Evolutionary conservation across 2,888 invertebrate genomes (phyloP).

Genomic region (Tortrix viridana): DNA sequence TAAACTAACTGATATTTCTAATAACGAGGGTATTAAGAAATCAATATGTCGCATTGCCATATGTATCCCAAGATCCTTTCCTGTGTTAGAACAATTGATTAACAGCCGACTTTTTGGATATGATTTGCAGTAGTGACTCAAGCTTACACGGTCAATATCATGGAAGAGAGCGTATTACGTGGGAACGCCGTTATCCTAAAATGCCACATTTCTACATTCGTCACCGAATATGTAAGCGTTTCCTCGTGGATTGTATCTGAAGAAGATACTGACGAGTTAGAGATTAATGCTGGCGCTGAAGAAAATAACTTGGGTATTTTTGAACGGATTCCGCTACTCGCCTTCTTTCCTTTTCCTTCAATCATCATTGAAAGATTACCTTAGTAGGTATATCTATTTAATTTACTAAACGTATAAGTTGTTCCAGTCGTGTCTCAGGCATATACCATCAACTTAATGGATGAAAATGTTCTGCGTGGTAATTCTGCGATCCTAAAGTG

Average conservation of each 20-base stretch:
- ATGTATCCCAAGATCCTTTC: conserved; percentile 31
- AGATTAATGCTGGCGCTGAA: conserved; percentile 71
- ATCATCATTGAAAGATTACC: background rate
- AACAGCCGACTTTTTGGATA: conserved; percentile 36
- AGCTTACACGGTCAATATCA: conserved; percentile 93
- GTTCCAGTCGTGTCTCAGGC: conserved; percentile 94
- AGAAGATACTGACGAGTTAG: conserved; percentile 76
- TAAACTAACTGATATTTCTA: conserved; percentile 58
- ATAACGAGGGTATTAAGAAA: conserved; percentile 61
- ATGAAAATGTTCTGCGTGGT: conserved; percentile 94
- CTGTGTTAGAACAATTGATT: conserved; percentile 3
- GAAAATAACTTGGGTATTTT: conserved; percentile 67
- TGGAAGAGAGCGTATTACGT: conserved; percentile 95
- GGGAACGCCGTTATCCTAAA: conserved; percentile 95
- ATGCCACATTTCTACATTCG: conserved; percentile 97
- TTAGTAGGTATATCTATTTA: conserved; percentile 9
- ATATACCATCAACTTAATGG: conserved; percentile 95
- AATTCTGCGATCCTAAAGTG: conserved; percentile 96
- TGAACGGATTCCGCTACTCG: conserved; percentile 13
- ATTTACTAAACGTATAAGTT: conserved; percentile 28
- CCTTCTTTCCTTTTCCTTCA: conserved; percentile 32
- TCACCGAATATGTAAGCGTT: conserved; percentile 94
- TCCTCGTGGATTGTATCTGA: conserved; percentile 94
- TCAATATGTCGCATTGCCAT: conserved; percentile 11
- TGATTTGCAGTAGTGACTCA: conserved; percentile 92